Base-by-base conservation (phyloP, 2,797 vertebrate species). In the Dromococcyx pavoninus region DNA sequence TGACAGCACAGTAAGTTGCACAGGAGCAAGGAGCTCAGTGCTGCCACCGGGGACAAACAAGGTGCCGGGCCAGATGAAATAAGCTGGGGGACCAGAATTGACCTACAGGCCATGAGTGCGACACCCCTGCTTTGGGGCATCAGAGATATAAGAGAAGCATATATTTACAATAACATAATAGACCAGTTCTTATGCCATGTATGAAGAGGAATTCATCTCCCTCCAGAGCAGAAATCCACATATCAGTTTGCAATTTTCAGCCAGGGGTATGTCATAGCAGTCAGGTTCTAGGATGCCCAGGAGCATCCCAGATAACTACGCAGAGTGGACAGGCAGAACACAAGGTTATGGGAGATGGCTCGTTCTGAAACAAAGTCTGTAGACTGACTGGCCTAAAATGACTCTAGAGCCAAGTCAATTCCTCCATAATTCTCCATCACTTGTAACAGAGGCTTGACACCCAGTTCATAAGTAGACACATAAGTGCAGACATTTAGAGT, bases 161-260 rank as follows among this genome's bases (percentile, higher is more conserved):
- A 24, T n/a, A 13, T 58, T 76, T 48, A 56, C 41, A 56, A 13
- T 3, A 35, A 25, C 24, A 76, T 41, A 46, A 61, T 4, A 33
- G 17, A 5, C 2, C 0, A 0, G 9, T 76, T 23, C 21, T 66
- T 22, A 27, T 28, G 27, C 23, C 4, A 0, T 21, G 8, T 32
- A 21, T 27, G 24, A 17, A 78, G 23, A 43, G 19, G 22, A 10
- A 39, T 76, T 79, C 11, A 13, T 35, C n/a, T 64, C 25, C 53
- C 54, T 48, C 50, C 24, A 58, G 50, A 67, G 19, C 51, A 76
- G 48, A 39, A 13, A 70, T 8, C 4, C 43, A 53, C 18, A 33
- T 0, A 0, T 32, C 12, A 23, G 25, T 54, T 65, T 61, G 33
- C 30, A 17, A 11, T 28, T 85, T 57, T 22, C 46, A 21, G 46